phyloP scores from a whole-genome alignment of 2,888 invertebrate species.

The Aphidoletes aphidimyza region DNA sequence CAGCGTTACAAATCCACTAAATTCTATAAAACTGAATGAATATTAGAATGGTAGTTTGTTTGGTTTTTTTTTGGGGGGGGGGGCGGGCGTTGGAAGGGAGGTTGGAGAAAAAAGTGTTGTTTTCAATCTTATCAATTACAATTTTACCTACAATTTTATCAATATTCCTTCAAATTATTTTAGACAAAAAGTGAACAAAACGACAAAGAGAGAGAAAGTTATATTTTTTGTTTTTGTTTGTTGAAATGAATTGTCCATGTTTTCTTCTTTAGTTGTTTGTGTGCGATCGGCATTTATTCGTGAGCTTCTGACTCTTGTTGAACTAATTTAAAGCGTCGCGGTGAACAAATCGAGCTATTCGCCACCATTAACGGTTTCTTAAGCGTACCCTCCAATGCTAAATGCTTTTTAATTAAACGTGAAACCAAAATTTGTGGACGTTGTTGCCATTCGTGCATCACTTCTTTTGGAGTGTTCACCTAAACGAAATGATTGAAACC shows the following conservation, averaged over 20 bases:
- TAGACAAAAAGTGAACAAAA: slow-evolving; percentile 23
- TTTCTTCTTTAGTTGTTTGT: too few species aligned
- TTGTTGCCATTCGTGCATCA: slow-evolving; percentile 89
- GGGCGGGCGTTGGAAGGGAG: too few species aligned
- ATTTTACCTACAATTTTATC: neutral
- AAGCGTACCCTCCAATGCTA: slow-evolving; percentile 81
- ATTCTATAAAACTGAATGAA: too few species aligned
- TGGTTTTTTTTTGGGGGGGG: too few species aligned
- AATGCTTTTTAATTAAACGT: slow-evolving; percentile 82
- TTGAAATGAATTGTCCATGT: neutral
- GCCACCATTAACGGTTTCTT: slow-evolving; percentile 76
- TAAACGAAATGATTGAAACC: slow-evolving; percentile 64
- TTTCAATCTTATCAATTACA: too few species aligned
- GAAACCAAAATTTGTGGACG: slow-evolving; percentile 87
- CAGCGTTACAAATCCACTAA: too few species aligned
- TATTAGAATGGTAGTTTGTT: too few species aligned
- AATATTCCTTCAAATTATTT: neutral
- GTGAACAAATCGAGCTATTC: slow-evolving; percentile 86
- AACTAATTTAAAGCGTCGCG: slow-evolving; percentile 86
- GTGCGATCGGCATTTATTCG: slow-evolving; percentile 71
- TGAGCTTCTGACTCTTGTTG: slow-evolving; percentile 92
- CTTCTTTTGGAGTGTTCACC: slow-evolving; percentile 89
- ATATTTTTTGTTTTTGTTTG: neutral
- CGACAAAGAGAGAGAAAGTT: neutral
- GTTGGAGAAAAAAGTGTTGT: too few species aligned